Conservation (phyloP, 2,113 vertebrate species). For the Gnathonemus echidnorhynchus region DNA sequence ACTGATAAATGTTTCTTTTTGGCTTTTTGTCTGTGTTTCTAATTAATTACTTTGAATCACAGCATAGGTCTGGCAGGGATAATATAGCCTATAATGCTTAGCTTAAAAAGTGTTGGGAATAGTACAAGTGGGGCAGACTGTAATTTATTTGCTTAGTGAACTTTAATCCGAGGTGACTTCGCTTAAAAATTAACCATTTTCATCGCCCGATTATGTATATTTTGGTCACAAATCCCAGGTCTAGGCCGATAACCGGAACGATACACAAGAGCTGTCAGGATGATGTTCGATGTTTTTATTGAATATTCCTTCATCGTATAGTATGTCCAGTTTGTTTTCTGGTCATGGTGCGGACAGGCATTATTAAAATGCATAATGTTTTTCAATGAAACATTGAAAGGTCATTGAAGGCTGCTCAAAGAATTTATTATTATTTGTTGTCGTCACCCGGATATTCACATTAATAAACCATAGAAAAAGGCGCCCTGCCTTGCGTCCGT, state of each 20-base stretch:
- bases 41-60: neutral
- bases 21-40: neutral
- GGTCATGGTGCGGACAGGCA: neutral
- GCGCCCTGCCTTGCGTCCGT: neutral
- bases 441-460: neutral
- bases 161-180: neutral
- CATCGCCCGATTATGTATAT: neutral
- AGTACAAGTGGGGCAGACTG: neutral
- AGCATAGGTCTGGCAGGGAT: neutral
- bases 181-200: neutral
- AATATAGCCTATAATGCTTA: neutral
- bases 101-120: neutral
- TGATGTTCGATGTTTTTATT: neutral
- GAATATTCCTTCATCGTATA: neutral
- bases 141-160: neutral
- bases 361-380: neutral
- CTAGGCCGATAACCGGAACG: neutral
- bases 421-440: neutral
- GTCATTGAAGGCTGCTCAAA: neutral
- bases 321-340: neutral
- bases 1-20: neutral
- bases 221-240: neutral
- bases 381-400: neutral
- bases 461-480: neutral
- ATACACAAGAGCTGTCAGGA: neutral